These are phyloP conservation scores for Probosciger aterrimus DNA, from an alignment of 2,113 vertebrate species.

Conservation along the genomic window DNA sequence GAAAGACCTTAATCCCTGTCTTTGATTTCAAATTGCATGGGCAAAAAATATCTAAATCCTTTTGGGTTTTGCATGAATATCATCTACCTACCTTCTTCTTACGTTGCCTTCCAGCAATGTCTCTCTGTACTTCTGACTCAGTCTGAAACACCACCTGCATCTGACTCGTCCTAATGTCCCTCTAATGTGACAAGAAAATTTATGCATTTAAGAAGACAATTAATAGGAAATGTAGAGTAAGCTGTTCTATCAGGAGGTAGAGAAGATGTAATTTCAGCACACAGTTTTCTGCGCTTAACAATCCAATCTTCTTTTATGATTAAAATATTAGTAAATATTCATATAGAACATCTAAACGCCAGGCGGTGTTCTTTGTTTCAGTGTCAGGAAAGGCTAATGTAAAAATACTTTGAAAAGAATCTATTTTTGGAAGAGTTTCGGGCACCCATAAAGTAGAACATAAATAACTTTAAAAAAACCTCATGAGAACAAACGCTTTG, in stretches of 20 bases:
- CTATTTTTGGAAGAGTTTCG: not conserved
- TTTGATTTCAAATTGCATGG: constrained; percentile 55
- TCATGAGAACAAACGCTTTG: not conserved
- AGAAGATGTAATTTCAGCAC: not conserved
- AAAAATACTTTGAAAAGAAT: not conserved
- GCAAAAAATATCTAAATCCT: not conserved
- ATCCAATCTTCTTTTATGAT: not conserved
- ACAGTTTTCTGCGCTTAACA: not conserved
- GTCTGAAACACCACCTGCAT: not conserved
- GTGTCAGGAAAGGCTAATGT: not conserved
- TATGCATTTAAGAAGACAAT: not conserved
- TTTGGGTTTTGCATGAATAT: constrained; percentile 24
- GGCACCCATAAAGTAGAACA: not conserved
- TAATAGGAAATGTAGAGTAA: constrained; percentile 1
- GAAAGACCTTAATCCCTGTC: constrained; percentile 28
- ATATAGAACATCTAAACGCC: not conserved
- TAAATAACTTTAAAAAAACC: not conserved
- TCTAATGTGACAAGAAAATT: not conserved
- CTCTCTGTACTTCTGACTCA: not conserved
- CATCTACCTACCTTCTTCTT: not conserved
- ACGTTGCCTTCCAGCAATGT: constrained; percentile 18
- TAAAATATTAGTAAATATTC: not conserved
- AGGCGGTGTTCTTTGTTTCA: not conserved
- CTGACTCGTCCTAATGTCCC: not conserved
- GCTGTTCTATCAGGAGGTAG: not conserved